Evolutionary conservation across 2,113 vertebrate species (phyloP).

Genomic region (Pollachius pollachius): DNA sequence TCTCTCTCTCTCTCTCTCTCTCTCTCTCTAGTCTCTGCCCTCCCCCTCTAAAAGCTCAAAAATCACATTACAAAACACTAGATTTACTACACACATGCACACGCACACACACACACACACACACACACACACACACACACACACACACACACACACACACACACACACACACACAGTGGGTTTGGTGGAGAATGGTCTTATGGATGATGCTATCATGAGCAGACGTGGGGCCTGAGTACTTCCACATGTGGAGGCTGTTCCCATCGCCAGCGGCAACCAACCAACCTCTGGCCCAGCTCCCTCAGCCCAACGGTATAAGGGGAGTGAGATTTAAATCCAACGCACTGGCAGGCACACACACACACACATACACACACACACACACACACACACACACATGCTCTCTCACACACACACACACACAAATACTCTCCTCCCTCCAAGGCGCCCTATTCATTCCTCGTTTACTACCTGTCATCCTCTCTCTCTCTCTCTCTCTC

Average conservation of each 20-base stretch:
- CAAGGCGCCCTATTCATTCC: conserved; percentile 27
- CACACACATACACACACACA: no score
- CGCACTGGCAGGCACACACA: no score
- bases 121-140: conserved; percentile 19
- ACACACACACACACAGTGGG: conserved; percentile 19
- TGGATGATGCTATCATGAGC: conserved; percentile 74
- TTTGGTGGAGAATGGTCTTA: conserved; percentile 53
- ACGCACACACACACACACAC: conserved; percentile 32
- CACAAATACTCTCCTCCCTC: conserved; percentile 43
- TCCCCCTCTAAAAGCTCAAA: no score
- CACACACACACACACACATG: no score
- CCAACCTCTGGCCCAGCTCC: conserved; percentile 41
- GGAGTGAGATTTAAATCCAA: no score
- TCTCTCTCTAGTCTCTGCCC: neutral
- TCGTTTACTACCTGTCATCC: neutral
- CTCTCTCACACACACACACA: neutral
- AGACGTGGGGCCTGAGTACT: conserved; percentile 66
- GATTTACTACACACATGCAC: conserved; percentile 1
- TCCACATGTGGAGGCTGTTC: conserved; percentile 70
- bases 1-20: no score
- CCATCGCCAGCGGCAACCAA: conserved; percentile 49
- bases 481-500: conserved; percentile 7
- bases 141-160: conserved; percentile 24
- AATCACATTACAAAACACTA: no score
- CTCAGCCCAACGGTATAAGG: no score